Percentiles rank a stretch among this genome's conserved stretches.
phyloP scores from a whole-genome alignment of 1,140 invertebrate genomes.

The Drosophila seguyi region DNA sequence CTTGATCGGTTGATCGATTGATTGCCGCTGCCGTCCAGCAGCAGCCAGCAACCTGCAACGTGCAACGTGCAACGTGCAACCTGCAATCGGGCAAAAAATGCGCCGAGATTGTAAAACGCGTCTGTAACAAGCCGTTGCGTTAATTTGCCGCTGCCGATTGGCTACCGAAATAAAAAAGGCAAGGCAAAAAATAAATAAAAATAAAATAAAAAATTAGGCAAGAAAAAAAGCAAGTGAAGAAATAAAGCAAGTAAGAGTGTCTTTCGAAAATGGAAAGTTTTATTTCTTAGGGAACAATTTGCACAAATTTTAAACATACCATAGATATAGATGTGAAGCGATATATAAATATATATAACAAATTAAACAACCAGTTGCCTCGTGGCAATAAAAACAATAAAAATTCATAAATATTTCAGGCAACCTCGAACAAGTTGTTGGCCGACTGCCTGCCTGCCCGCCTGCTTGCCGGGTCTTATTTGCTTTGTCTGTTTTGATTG shows the following conservation, averaged over 20 bases:
- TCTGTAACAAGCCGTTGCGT: slow-evolving; percentile 81
- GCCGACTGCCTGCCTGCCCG: slow-evolving; percentile 10
- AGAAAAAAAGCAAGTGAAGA: neutral
- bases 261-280: slow-evolving; percentile 61
- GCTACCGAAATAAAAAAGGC: slow-evolving; percentile 65
- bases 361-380: slow-evolving; percentile 60
- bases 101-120: slow-evolving; percentile 74
- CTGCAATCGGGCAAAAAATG: slow-evolving; percentile 39
- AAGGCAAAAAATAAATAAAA: slow-evolving; percentile 3
- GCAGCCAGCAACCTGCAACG: slow-evolving; percentile 13
- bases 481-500: slow-evolving; percentile 84
- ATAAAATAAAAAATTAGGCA: neutral
- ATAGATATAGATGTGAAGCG: neutral
- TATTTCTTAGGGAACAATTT: slow-evolving; percentile 33
- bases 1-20: slow-evolving; percentile 84
- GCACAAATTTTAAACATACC: slow-evolving; percentile 29
- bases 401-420: slow-evolving; percentile 66
- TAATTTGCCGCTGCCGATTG: slow-evolving; percentile 85
- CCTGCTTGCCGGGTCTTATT: slow-evolving; percentile 60
- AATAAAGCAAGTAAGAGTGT: slow-evolving; percentile 16
- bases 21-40: slow-evolving; percentile 69
- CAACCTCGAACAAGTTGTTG: slow-evolving; percentile 57
- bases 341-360: slow-evolving; percentile 31
- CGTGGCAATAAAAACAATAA: slow-evolving; percentile 47
- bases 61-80: slow-evolving; percentile 28